Conservation (phyloP, 2,888 invertebrate species). For the Crioceris asparagi region DNA sequence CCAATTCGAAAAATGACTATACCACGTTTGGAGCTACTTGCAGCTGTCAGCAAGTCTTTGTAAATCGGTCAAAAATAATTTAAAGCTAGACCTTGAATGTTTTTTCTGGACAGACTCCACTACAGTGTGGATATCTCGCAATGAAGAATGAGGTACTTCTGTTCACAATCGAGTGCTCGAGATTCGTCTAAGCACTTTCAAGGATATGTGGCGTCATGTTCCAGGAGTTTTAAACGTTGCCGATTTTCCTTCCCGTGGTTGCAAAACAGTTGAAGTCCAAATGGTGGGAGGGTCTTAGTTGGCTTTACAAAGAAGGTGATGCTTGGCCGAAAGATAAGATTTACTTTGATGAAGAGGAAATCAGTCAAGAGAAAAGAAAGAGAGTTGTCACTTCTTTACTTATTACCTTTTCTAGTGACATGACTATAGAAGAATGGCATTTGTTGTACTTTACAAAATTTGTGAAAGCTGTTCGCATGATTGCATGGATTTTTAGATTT, state of each 20-base stretch:
- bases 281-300: slow-evolving; percentile 29
- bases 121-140: slow-evolving; percentile 23
- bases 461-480: no score
- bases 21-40: slow-evolving; percentile 11
- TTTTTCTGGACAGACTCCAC: no score
- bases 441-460: slow-evolving; percentile 12
- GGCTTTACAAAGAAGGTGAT: no score
- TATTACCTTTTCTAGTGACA: slow-evolving; percentile 5
- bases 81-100: no score
- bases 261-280: slow-evolving; percentile 21
- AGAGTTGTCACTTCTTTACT: slow-evolving; percentile 1
- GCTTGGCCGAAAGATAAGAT: slow-evolving; percentile 6
- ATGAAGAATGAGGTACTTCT: slow-evolving; percentile 21
- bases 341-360: slow-evolving; percentile 7
- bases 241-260: slow-evolving; percentile 27
- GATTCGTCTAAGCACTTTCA: no score
- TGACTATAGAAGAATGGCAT: slow-evolving; percentile 14
- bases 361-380: no score
- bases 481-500: no score
- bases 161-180: no score
- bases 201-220: slow-evolving; percentile 23
- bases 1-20: slow-evolving; percentile 10
- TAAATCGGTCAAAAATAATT: no score
- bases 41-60: slow-evolving; percentile 2
- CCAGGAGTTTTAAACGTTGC: slow-evolving; percentile 27